phyloP scores from a whole-genome alignment of 2,888 invertebrate species.

The Willowsia nigromaculata region DNA sequence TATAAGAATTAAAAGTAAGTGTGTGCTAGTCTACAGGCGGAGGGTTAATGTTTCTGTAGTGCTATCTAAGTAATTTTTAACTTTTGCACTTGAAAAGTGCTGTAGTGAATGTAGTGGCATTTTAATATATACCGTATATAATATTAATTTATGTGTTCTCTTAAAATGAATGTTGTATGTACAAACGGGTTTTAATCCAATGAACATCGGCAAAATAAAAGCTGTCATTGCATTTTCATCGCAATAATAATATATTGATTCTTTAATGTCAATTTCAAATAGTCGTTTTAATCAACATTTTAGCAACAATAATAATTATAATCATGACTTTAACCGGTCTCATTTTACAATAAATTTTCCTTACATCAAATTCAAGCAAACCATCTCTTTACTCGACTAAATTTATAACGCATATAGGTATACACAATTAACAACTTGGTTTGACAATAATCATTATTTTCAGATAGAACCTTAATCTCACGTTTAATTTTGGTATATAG shows the following conservation, averaged over 20 bases:
- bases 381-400: background rate
- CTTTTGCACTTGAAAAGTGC: no score
- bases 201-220: background rate
- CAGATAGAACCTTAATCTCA: conserved; percentile 29
- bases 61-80: background rate
- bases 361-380: background rate
- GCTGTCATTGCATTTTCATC: background rate
- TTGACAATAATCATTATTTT: background rate
- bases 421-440: background rate
- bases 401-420: background rate
- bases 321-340: conserved; percentile 22
- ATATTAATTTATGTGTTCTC: conserved; percentile 23
- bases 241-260: background rate
- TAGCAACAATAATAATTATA: background rate
- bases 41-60: background rate
- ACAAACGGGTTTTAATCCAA: background rate
- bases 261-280: conserved; percentile 15
- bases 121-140: no score
- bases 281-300: background rate
- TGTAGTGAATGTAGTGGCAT: no score
- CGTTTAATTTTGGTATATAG: background rate
- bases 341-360: background rate
- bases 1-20: background rate
- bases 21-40: background rate
- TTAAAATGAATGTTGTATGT: conserved; percentile 13